Evolutionary conservation across 2,113 vertebrate genomes (phyloP), one percentile per base, ranked within the genome.

Genomic region (Myocastor coypus): DNA sequence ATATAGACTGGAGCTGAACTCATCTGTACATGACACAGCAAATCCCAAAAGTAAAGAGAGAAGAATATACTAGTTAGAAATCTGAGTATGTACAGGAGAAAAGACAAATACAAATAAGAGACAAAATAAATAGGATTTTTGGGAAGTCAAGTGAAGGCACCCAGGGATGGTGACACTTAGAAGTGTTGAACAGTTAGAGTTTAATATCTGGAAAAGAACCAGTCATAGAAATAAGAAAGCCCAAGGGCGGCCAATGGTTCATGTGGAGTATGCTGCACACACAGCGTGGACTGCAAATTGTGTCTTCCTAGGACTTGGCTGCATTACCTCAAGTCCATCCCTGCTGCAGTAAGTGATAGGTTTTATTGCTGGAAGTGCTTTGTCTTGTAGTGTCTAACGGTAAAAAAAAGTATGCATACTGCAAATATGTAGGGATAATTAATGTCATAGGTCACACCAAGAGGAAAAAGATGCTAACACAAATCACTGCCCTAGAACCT

Each of bases 311-410:
- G 32, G 90, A 40, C 26, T 93, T 93, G 83, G 64, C 84, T 87
- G 59, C 0, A 0, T 90, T 83, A 82, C 7, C 82, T 84, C 64
- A 68, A 7, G 8, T 87, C 66, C 50, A 63, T 37, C 37, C 52
- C 30, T 0, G 4, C 59, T 85, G 91, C 81, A 84, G 92, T 83
- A 92, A 92, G 87, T 88, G 40, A 87, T 89, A 95, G 93, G 81
- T 97, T 91, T 96, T 97, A 96, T 94, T 93, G 96, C 92, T 68
- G 81, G 90, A 93, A 95, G 81, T 93, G 64, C 71, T 95, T 64
- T 71, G 37, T 78, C 89, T 96, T 63, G 94, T 77, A 84, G 91
- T 37, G 66, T 37, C n/a, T 73, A 90, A 50, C 50, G 87, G 93
- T 88, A 83, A 93, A 92, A 83, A 93, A 92, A 90, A 77, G 84